Conservation (phyloP, 1,140 invertebrate species). For the Zophobas morio region DNA sequence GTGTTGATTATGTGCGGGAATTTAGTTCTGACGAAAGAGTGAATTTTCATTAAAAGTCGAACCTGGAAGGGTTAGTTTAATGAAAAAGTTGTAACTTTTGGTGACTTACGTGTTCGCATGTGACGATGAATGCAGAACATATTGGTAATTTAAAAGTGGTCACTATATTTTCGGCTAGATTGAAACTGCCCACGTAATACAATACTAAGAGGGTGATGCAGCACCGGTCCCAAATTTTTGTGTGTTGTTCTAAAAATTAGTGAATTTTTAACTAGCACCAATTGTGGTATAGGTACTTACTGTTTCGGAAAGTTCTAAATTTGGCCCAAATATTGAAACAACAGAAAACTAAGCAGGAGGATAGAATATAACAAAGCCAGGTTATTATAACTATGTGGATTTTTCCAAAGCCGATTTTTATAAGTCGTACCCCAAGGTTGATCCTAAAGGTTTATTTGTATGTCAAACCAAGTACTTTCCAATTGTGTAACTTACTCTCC, state of each 20-base stretch:
- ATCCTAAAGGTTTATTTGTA: slow-evolving; percentile 1
- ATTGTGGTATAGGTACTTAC: background rate
- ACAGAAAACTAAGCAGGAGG: slow-evolving; percentile 1
- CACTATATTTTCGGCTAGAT: background rate
- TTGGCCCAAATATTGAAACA: slow-evolving; percentile 32
- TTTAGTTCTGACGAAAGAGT: slow-evolving; percentile 83
- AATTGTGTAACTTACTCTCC: slow-evolving; percentile 4
- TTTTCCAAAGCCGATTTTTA: slow-evolving; percentile 7
- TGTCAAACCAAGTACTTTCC: too few relatives aligned
- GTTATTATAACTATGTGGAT: slow-evolving; percentile 1
- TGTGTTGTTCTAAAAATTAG: background rate
- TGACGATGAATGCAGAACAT: background rate
- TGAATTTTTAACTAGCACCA: too few relatives aligned
- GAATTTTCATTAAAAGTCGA: slow-evolving; percentile 87
- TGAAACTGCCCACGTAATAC: background rate
- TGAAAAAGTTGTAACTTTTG: background rate
- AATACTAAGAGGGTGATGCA: background rate
- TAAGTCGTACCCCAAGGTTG: background rate
- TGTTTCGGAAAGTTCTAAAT: background rate
- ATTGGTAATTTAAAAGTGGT: slow-evolving; percentile 3
- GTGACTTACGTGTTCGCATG: slow-evolving; percentile 10
- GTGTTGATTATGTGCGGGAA: slow-evolving; percentile 68
- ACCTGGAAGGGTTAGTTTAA: slow-evolving; percentile 70
- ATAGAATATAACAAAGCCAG: slow-evolving; percentile 18
- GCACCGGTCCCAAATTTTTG: slow-evolving; percentile 8